Evolutionary conservation across 2,888 invertebrate genomes (phyloP).

Genomic region (Clivina fossor): DNA sequence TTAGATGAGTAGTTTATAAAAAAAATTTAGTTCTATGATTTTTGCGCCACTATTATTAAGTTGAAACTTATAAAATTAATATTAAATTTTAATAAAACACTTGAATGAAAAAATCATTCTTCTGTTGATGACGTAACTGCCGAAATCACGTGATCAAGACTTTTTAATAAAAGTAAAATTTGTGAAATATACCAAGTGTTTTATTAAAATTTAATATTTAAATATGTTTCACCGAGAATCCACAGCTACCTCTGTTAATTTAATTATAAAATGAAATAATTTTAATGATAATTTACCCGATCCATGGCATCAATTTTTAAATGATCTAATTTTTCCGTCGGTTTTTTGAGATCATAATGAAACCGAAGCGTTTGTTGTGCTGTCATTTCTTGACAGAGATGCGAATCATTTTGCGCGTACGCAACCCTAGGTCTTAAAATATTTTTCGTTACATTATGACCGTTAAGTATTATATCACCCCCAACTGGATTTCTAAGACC

Average conservation of each 20-base stretch:
- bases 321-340: conserved; percentile 61
- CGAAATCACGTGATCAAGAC: too few species aligned
- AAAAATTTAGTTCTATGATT: too few species aligned
- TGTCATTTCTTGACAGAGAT: conserved; percentile 83
- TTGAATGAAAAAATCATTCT: conserved; percentile 27
- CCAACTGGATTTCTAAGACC: conserved; percentile 63
- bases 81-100: too few species aligned
- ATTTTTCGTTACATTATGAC: conserved; percentile 73
- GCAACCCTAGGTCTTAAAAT: conserved; percentile 73
- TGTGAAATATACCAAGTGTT: too few species aligned
- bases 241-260: too few species aligned
- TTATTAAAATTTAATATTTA: too few species aligned
- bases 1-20: too few species aligned
- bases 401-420: conserved; percentile 73
- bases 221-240: too few species aligned
- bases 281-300: conserved; percentile 57
- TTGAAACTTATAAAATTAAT: too few species aligned
- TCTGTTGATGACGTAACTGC: conserved; percentile 39
- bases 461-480: conserved; percentile 85
- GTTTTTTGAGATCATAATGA: conserved; percentile 74
- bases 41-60: too few species aligned
- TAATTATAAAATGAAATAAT: background rate
- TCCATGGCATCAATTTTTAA: conserved; percentile 74
- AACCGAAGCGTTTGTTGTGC: conserved; percentile 87
- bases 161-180: too few species aligned